Conservation (phyloP, 2,888 invertebrate species). For the Clusia tigrina region DNA sequence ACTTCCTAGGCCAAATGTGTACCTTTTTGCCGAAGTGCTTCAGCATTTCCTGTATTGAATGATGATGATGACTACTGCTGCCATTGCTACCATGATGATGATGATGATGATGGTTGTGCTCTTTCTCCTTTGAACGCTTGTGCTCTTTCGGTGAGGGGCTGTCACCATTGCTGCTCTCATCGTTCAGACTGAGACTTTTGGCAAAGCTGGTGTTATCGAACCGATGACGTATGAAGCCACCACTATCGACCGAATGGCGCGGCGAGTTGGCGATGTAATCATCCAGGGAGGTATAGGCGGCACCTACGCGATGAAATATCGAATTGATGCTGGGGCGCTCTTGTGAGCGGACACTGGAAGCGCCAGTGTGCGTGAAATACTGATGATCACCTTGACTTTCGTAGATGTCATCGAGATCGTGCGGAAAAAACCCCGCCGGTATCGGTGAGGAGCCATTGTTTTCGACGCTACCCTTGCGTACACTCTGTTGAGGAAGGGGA, state of each 20-base stretch:
- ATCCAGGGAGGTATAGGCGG: constrained; percentile 56
- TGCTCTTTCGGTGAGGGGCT: constrained; percentile 42
- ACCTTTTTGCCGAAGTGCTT: constrained; percentile 79
- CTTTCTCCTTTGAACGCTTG: constrained; percentile 41
- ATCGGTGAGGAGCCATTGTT: constrained; percentile 52
- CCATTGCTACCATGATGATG: constrained; percentile 62
- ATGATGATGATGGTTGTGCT: constrained; percentile 64
- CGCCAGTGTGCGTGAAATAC: constrained; percentile 64
- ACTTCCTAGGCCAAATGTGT: constrained; percentile 76
- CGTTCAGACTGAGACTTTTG: constrained; percentile 57
- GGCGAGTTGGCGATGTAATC: constrained; percentile 49
- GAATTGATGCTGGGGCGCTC: constrained; percentile 62
- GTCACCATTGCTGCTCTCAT: constrained; percentile 36
- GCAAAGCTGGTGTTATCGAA: constrained; percentile 62
- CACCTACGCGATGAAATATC: constrained; percentile 61
- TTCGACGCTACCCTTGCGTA: constrained; percentile 55
- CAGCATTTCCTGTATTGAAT: constrained; percentile 80
- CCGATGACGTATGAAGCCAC: constrained; percentile 46
- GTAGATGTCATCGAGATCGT: constrained; percentile 64
- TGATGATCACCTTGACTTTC: constrained; percentile 62
- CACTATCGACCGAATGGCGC: constrained; percentile 39
- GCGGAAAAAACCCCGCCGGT: constrained; percentile 60
- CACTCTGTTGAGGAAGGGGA: constrained; percentile 46
- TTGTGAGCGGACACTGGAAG: constrained; percentile 45
- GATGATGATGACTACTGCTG: constrained; percentile 69